Evolutionary conservation across 1,140 invertebrate species (phyloP).

Genomic region (Apis cerana): DNA sequence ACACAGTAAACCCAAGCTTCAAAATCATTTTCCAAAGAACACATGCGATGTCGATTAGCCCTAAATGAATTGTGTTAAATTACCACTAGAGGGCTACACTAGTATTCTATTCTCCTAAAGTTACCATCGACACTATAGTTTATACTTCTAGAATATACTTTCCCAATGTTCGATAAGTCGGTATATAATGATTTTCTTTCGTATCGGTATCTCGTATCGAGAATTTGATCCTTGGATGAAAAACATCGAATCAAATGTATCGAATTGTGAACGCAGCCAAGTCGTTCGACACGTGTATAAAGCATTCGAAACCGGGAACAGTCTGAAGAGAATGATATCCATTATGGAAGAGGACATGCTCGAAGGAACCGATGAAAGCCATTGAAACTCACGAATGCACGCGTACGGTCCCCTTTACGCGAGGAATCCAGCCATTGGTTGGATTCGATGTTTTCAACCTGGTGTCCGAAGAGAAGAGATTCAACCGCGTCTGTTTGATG

Average conservation of each 20-base stretch:
- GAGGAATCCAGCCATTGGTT: background rate
- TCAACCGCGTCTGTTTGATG: background rate
- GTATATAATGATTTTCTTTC: background rate
- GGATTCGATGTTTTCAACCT: background rate
- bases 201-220: background rate
- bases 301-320: too few relatives aligned
- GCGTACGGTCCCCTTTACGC: background rate
- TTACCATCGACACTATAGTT: background rate
- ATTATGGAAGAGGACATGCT: background rate
- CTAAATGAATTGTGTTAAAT: background rate
- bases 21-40: background rate
- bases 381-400: constrained; percentile 1
- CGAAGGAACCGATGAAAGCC: background rate
- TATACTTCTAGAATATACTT: background rate
- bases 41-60: background rate
- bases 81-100: background rate
- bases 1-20: background rate
- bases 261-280: background rate
- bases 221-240: background rate
- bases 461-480: background rate
- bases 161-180: too few relatives aligned
- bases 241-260: background rate
- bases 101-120: background rate
- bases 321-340: background rate
- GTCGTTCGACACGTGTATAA: background rate